Conservation (phyloP, 2,113 vertebrate genomes). For the Nymphicus hollandicus region DNA sequence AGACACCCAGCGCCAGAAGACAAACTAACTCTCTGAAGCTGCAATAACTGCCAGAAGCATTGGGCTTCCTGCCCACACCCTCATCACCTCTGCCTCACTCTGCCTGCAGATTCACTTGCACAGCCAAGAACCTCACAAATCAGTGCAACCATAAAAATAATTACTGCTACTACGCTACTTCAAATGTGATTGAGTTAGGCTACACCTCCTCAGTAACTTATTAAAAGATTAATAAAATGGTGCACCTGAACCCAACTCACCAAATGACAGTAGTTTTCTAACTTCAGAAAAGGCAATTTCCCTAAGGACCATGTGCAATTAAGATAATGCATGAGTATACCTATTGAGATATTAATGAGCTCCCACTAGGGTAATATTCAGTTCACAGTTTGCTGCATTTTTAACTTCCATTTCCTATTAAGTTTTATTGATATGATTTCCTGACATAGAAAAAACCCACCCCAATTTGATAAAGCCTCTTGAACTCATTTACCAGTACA, state of each 20-base stretch:
- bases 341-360: conserved; percentile 74
- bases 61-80: neutral
- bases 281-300: conserved; percentile 58
- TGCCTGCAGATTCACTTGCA: neutral
- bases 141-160: fast-evolving
- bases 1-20: neutral
- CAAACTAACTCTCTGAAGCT: neutral
- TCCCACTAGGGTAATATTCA: conserved; percentile 64
- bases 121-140: neutral
- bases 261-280: conserved; percentile 1
- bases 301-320: conserved; percentile 61
- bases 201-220: neutral
- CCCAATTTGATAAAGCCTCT: neutral
- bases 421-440: conserved; percentile 61
- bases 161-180: neutral
- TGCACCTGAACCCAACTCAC: neutral
- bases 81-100: neutral
- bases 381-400: conserved; percentile 67
- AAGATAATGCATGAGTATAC: conserved; percentile 58
- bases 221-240: neutral
- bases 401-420: conserved; percentile 49
- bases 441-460: neutral
- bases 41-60: neutral
- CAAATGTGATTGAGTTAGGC: neutral
- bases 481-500: neutral